phyloP scores from a whole-genome alignment of 2,113 vertebrate genomes.

The Cottus gobio region DNA sequence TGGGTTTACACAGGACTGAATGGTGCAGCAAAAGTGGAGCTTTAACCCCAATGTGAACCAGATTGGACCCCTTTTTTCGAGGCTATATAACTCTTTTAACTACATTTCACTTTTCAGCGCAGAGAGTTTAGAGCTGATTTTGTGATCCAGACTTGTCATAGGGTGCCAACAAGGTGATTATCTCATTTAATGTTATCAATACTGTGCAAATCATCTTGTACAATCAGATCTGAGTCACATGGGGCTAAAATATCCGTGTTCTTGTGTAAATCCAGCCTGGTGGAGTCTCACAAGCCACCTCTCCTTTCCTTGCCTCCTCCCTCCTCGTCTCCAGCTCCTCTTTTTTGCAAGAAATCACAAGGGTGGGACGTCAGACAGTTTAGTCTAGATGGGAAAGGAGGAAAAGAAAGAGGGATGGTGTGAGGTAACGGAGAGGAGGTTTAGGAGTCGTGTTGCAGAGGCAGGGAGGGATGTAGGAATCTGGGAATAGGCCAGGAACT shows the following conservation, averaged over 20 bases:
- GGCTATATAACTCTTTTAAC: neutral
- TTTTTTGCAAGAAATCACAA: slow-evolving; percentile 1
- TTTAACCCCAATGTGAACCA: slow-evolving; percentile 32
- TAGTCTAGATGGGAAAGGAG: neutral
- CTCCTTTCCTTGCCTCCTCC: slow-evolving; percentile 62
- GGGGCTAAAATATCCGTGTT: slow-evolving; percentile 35
- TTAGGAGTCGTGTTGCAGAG: slow-evolving; percentile 44
- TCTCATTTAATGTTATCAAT: neutral
- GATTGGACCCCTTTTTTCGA: slow-evolving; percentile 8
- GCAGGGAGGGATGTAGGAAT: slow-evolving; percentile 45
- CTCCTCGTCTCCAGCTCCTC: slow-evolving; percentile 29
- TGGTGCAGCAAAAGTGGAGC: neutral
- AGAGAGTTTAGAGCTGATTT: neutral
- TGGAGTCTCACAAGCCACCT: slow-evolving; percentile 52
- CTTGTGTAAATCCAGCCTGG: slow-evolving; percentile 65
- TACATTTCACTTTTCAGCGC: neutral
- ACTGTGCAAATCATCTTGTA: neutral
- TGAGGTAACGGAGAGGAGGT: slow-evolving; percentile 53
- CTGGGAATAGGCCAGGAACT: slow-evolving; percentile 27
- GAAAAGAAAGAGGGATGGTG: slow-evolving; percentile 27
- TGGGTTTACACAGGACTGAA: slow-evolving; percentile 56
- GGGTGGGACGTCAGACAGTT: neutral
- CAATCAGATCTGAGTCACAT: slow-evolving; percentile 43
- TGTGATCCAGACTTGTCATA: neutral
- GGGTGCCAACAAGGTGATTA: neutral